A percentile compares a stretch with the other conserved stretches of the same genome.
phyloP scores from a whole-genome alignment of 1,140 invertebrate genomes.

The Heliconius hewitsoni region DNA sequence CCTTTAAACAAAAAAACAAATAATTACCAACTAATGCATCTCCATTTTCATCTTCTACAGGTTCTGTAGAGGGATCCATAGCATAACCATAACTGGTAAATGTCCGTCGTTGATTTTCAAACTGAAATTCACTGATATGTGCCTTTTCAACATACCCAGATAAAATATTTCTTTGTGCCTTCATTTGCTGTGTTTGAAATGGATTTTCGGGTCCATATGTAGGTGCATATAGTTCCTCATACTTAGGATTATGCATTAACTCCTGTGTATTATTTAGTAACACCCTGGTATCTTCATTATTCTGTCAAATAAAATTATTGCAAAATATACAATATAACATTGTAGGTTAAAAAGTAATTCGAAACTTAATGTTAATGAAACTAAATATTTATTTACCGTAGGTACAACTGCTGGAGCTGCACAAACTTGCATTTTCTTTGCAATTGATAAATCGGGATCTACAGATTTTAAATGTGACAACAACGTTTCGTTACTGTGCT shows the following conservation, averaged over 20 bases:
- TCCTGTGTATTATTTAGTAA: conserved; percentile 86
- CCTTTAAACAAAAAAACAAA: not conserved
- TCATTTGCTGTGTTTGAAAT: conserved; percentile 93
- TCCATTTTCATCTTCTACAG: conserved; percentile 80
- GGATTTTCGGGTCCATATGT: conserved; percentile 93
- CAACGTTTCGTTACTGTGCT: conserved; percentile 70
- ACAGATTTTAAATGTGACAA: conserved; percentile 82
- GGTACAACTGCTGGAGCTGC: conserved; percentile 90
- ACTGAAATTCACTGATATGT: conserved; percentile 98
- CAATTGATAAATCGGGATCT: conserved; percentile 74
- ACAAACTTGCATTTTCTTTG: conserved; percentile 85
- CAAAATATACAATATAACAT: not conserved
- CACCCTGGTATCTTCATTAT: conserved; percentile 69
- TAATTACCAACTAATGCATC: conserved; percentile 86
- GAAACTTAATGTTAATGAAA: not conserved
- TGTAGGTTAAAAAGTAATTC: not conserved
- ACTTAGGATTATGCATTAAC: conserved; percentile 95
- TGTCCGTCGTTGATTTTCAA: conserved; percentile 98
- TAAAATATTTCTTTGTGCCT: conserved; percentile 93
- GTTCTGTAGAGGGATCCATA: conserved; percentile 93
- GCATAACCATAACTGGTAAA: conserved; percentile 97
- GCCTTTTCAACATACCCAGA: conserved; percentile 97
- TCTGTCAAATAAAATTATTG: conserved; percentile 52
- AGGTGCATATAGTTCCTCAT: conserved; percentile 97
- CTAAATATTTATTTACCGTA: conserved; percentile 80